Evolutionary conservation across 2,888 invertebrate species (phyloP).

Genomic region (Ypsolopha sequella): DNA sequence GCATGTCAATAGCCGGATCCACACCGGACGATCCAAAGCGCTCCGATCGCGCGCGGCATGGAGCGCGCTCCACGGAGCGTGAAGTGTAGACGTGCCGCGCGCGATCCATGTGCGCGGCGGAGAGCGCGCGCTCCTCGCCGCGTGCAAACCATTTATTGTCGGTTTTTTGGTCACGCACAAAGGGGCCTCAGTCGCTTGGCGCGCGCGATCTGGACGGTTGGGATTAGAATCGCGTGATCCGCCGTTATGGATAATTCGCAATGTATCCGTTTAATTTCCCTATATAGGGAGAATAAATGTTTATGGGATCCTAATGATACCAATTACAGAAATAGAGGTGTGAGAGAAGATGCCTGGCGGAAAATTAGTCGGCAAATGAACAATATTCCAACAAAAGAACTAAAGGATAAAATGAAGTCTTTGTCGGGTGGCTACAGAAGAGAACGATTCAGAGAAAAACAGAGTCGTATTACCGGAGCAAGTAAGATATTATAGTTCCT

Average conservation of each 20-base stretch:
- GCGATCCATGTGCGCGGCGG: no score
- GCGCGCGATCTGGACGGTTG: not conserved
- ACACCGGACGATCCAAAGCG: no score
- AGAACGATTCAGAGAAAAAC: conserved; percentile 7
- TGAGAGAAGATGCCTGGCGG: no score
- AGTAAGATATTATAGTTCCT: not conserved
- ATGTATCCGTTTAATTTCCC: not conserved
- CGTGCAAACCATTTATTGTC: no score
- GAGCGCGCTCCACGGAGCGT: no score
- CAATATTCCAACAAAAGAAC: conserved; percentile 2
- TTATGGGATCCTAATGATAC: no score
- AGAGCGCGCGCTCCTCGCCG: no score
- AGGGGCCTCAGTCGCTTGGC: not conserved
- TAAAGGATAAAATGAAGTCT: conserved; percentile 9
- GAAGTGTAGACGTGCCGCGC: no score
- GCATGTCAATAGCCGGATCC: no score
- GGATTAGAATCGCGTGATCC: not conserved
- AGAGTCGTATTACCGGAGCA: conserved; percentile 5
- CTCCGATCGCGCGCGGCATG: no score
- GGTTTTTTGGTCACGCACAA: no score
- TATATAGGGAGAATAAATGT: not conserved
- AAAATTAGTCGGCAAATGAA: conserved; percentile 7
- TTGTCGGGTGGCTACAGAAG: conserved; percentile 9
- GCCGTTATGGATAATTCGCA: not conserved
- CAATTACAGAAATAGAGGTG: no score